These are phyloP conservation scores for Epinephelus cyanopodus DNA, from an alignment of 2,113 vertebrate species.

Conservation along the genomic window DNA sequence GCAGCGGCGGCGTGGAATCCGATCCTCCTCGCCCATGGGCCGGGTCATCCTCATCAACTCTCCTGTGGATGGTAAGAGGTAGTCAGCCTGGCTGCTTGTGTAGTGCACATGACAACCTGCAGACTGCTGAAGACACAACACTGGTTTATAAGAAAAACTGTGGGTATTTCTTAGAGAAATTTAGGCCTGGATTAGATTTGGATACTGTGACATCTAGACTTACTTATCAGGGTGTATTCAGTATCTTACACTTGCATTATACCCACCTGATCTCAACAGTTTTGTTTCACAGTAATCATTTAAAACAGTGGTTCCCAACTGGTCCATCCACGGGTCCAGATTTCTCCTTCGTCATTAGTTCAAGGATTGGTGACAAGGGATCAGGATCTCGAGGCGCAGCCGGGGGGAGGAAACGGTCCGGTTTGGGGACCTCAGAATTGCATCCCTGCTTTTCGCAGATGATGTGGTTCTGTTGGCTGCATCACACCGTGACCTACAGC, in stretches of 20 bases:
- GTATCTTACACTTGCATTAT: not conserved
- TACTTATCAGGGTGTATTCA: not conserved
- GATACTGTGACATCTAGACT: not conserved
- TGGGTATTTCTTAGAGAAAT: not conserved
- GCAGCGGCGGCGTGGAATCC: slow-evolving; percentile 87
- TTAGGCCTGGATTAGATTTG: not conserved
- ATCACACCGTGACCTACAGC: too few species aligned
- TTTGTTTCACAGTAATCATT: too few species aligned
- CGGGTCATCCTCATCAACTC: slow-evolving; percentile 97
- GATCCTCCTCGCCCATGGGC: slow-evolving; percentile 93
- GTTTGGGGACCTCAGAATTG: too few species aligned
- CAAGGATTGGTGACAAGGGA: too few species aligned
- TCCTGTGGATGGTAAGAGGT: slow-evolving; percentile 90
- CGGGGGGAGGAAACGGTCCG: too few species aligned
- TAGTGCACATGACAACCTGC: not conserved
- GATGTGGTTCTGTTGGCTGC: too few species aligned
- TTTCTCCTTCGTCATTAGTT: too few species aligned
- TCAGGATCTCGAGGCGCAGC: too few species aligned
- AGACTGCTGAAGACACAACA: too few species aligned
- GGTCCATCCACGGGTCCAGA: too few species aligned
- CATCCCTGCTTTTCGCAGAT: too few species aligned
- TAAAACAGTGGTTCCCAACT: too few species aligned
- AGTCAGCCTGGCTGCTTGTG: not conserved
- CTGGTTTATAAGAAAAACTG: not conserved
- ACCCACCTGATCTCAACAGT: not conserved